phyloP scores from a whole-genome alignment of 2,113 vertebrate genomes.

The Arvicanthis niloticus region DNA sequence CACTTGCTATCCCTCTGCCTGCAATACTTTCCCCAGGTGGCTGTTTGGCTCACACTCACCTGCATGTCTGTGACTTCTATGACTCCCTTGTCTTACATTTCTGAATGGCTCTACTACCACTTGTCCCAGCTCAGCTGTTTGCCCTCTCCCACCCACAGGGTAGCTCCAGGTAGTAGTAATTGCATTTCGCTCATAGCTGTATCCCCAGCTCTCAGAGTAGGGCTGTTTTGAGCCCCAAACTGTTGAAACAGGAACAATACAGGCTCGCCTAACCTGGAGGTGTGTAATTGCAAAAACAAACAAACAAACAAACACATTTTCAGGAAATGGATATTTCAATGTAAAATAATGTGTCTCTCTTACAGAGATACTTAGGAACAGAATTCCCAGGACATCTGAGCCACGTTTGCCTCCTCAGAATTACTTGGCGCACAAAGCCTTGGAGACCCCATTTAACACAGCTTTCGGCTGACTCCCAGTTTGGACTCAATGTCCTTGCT shows the following conservation, averaged over 20 bases:
- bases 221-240: background rate
- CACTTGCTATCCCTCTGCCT: background rate
- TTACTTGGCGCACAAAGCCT: accelerated
- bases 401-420: background rate
- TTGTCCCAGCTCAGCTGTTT: background rate
- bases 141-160: background rate
- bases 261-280: background rate
- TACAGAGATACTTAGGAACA: background rate
- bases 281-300: background rate
- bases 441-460: background rate
- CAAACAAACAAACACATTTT: background rate
- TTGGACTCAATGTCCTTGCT: background rate
- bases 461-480: background rate
- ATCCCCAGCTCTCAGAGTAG: background rate
- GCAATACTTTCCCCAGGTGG: background rate
- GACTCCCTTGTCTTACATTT: background rate
- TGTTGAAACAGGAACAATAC: background rate
- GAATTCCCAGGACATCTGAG: background rate
- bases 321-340: background rate
- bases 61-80: background rate
- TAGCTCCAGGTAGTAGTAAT: background rate
- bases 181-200: background rate
- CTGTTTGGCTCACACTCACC: background rate
- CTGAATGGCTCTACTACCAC: background rate
- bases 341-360: background rate